phyloP scores from a whole-genome alignment of 2,888 invertebrate genomes.

The Drosophila pegasa region DNA sequence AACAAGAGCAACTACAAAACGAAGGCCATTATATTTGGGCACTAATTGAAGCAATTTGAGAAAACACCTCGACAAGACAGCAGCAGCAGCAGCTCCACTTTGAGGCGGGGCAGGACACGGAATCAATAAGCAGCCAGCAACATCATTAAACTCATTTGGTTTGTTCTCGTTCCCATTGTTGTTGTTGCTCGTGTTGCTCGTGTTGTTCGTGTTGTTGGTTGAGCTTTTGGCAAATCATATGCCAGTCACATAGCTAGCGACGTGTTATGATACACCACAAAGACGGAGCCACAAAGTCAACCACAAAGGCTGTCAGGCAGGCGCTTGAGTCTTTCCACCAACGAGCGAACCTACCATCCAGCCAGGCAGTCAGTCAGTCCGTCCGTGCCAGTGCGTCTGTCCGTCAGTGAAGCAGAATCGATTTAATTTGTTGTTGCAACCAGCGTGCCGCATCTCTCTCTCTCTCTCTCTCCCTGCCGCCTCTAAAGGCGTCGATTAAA shows the following conservation, averaged over 20 bases:
- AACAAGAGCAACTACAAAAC: slow-evolving; percentile 57
- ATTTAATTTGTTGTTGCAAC: slow-evolving; percentile 79
- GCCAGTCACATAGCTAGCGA: slow-evolving; percentile 77
- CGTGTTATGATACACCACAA: slow-evolving; percentile 76
- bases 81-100: slow-evolving; percentile 12
- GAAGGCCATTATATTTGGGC: slow-evolving; percentile 75
- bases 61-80: slow-evolving; percentile 66
- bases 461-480: not conserved
- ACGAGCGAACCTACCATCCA: not conserved
- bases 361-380: slow-evolving; percentile 18
- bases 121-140: slow-evolving; percentile 66
- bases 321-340: slow-evolving; percentile 23
- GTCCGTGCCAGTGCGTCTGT: not conserved
- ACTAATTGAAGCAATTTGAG: slow-evolving; percentile 79
- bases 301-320: slow-evolving; percentile 64
- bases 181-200: slow-evolving; percentile 6
- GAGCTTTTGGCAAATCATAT: slow-evolving; percentile 62
- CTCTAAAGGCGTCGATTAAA: slow-evolving; percentile 70
- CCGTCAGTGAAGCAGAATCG: slow-evolving; percentile 63
- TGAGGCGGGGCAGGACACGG: slow-evolving; percentile 47
- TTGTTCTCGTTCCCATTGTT: slow-evolving; percentile 24
- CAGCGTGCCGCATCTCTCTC: slow-evolving; percentile 23
- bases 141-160: slow-evolving; percentile 61
- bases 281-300: slow-evolving; percentile 53
- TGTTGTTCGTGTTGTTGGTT: slow-evolving; percentile 21